Conservation (phyloP, 2,113 vertebrate genomes). For the Odobenus rosmarus region DNA sequence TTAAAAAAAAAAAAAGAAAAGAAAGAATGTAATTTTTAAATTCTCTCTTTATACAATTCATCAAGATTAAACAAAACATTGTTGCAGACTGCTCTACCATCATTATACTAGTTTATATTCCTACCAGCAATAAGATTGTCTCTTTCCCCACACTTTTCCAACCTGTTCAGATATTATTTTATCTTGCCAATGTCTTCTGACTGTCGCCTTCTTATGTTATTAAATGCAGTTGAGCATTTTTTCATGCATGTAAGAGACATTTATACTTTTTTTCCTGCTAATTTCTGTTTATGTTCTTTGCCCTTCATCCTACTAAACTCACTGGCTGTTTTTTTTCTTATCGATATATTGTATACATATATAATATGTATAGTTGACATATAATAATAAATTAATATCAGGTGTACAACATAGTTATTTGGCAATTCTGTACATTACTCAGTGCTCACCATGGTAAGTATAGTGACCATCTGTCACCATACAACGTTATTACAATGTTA, state of each 20-base stretch:
- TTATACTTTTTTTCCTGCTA: not conserved
- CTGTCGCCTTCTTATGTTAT: not conserved
- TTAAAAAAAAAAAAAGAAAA: too few relatives aligned
- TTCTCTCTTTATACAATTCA: slow-evolving; percentile 94
- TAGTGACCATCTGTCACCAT: not conserved
- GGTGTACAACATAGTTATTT: not conserved
- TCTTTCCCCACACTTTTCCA: slow-evolving; percentile 16
- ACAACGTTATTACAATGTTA: not conserved
- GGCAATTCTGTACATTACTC: not conserved
- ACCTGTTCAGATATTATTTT: slow-evolving; percentile 7
- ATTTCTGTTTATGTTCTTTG: not conserved
- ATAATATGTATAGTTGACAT: not conserved
- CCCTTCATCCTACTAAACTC: not conserved
- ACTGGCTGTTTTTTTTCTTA: slow-evolving; percentile 14
- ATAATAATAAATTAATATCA: not conserved
- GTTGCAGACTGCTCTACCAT: not conserved
- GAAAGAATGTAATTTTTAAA: slow-evolving; percentile 97
- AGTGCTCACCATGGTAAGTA: not conserved
- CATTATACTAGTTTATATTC: not conserved
- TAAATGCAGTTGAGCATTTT: slow-evolving; percentile 19
- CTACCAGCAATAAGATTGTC: not conserved
- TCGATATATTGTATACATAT: too few relatives aligned
- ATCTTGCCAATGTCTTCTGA: not conserved
- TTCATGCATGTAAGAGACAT: not conserved
- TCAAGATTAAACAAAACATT: slow-evolving; percentile 96